Percentiles rank a stretch among this genome's conserved stretches.
phyloP scores from a whole-genome alignment of 2,888 invertebrate genomes.

The Cheilosia vernalis region DNA sequence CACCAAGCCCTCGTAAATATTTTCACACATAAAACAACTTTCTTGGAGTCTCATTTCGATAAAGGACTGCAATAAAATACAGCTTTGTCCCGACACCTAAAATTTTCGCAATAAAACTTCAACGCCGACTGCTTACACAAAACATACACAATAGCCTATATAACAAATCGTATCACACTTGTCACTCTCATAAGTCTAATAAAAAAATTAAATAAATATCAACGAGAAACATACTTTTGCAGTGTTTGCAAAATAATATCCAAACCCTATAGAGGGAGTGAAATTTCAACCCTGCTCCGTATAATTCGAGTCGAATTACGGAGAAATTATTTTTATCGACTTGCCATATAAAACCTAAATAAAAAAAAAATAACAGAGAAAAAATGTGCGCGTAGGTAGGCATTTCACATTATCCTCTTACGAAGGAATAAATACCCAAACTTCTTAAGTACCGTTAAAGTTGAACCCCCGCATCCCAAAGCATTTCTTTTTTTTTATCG shows the following conservation, averaged over 20 bases:
- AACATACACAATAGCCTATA: constrained; percentile 47
- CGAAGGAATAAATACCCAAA: constrained; percentile 27
- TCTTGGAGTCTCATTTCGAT: constrained; percentile 32
- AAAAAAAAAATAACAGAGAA: constrained; percentile 12
- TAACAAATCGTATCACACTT: constrained; percentile 58
- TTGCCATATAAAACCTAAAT: constrained; percentile 29
- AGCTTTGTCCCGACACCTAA: constrained; percentile 3
- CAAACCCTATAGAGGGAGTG: constrained; percentile 5
- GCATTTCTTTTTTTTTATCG: constrained; percentile 28
- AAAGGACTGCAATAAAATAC: constrained; percentile 43
- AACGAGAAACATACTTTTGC: constrained; percentile 28
- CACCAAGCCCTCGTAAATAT: constrained; percentile 39
- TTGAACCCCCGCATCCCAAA: background rate
- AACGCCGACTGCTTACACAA: constrained; percentile 35
- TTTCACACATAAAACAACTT: constrained; percentile 26
- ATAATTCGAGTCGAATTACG: constrained; percentile 63
- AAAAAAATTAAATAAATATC: constrained; percentile 69
- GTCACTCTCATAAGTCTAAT: constrained; percentile 52
- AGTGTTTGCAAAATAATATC: constrained; percentile 40
- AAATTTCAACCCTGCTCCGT: constrained; percentile 41
- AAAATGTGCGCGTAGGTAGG: constrained; percentile 61
- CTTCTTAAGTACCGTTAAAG: constrained; percentile 42
- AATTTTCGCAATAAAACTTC: constrained; percentile 50
- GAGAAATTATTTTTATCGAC: constrained; percentile 65
- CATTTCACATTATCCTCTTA: constrained; percentile 65